Base-by-base conservation (phyloP, 1,140 invertebrate species). In the Riptortus pedestris region DNA sequence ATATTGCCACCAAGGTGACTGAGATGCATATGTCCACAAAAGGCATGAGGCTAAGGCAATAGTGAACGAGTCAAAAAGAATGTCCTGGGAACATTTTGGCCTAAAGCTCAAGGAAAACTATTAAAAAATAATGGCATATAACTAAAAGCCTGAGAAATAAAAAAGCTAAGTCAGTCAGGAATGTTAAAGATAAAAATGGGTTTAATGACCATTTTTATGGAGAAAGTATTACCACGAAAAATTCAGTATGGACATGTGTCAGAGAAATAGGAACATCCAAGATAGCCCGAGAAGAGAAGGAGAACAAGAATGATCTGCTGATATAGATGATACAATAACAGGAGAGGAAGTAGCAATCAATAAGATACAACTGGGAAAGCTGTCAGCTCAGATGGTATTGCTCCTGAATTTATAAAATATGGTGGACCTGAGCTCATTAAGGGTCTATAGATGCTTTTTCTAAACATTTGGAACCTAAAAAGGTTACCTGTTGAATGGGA, bases 181-280 rank as follows among this genome's bases (percentile, higher is more conserved):
- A 38, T 38, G 33, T 16, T 16, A 38, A 38, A 16, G 33, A 38
- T 38, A 16, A 38, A 38, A 38, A 38, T 9, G 33, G 33, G 7
- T 38, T 16, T 9, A 5, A 5, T 9, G 33, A 38, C 33, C 7
- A 38, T 5, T 9, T 5, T 5, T 38, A 38, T 38, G 33, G 33
- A 38, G 33, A 38, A 38, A 38, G 33, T 38, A 38, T 38, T 38
- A 38, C 33, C 33, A 38, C 7, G 16, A 16, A 38, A 38, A 38
- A 38, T 38, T 38, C 33, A 38, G 33, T 16, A 38, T 38, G 33
- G 33, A 38, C 33, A 38, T 38, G 9, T 63, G 18, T 58, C 26
- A 51, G 63, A 66, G 61, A 47, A 59, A 64, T 63, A 48, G 62
- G 51, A 38, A 68, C 38, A 7, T 22, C 22, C 48, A 18, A 51